Conservation (phyloP, 2,797 vertebrate genomes). For the Intellagama lesueurii region DNA sequence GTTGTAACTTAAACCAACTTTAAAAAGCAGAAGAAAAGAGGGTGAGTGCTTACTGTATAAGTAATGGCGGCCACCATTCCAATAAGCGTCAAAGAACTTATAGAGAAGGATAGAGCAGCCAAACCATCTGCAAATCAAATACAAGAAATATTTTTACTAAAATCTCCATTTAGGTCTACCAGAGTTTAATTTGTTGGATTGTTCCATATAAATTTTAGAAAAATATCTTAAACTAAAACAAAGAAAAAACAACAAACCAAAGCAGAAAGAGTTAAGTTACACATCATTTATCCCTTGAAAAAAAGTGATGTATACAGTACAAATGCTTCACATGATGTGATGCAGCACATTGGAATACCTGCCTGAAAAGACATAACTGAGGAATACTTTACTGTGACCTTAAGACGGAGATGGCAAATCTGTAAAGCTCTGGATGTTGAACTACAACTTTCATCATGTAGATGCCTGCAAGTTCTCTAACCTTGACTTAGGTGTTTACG, state of each 20-base stretch:
- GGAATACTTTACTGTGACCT: not conserved
- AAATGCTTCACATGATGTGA: not conserved
- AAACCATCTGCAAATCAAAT: constrained; percentile 87
- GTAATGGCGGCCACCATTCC: constrained; percentile 98
- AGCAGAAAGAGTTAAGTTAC: not conserved
- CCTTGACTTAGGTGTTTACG: not conserved
- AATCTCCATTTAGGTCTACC: not conserved
- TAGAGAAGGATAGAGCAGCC: constrained; percentile 94
- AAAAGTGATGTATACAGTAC: not conserved
- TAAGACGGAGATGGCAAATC: not conserved
- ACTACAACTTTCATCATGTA: not conserved
- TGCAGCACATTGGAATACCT: not conserved
- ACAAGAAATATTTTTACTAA: not conserved
- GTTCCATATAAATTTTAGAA: not conserved
- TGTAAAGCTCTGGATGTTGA: not conserved
- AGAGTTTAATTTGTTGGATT: not conserved
- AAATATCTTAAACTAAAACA: not conserved
- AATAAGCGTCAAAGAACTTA: constrained; percentile 97
- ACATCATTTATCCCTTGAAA: not conserved
- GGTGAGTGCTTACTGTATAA: constrained; percentile 91
- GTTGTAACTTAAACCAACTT: not conserved
- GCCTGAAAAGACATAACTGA: not conserved
- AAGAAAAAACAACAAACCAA: not conserved
- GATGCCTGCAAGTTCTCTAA: not conserved
- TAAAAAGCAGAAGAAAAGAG: not conserved